These are phyloP conservation scores for Rhinolophus ferrumequinum DNA, from an alignment of 2,113 vertebrate species.

Conservation along the genomic window DNA sequence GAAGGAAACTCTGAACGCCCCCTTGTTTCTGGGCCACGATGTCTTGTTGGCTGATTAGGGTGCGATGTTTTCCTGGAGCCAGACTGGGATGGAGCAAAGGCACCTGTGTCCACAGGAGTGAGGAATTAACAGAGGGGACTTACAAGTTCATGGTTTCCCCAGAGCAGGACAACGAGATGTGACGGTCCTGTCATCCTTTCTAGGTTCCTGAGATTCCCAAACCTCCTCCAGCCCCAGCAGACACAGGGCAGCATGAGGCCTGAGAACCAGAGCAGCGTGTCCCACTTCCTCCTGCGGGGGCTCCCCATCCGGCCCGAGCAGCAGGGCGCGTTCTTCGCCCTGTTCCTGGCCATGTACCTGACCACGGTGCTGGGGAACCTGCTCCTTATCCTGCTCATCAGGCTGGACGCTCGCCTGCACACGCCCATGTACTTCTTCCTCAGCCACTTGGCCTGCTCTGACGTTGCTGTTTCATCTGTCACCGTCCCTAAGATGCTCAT, in stretches of 20 bases:
- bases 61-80: background rate
- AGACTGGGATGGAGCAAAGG: background rate
- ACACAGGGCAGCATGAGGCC: no score
- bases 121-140: background rate
- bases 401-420: constrained; percentile 43
- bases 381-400: constrained; percentile 57
- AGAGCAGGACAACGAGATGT: background rate
- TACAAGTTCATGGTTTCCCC: background rate
- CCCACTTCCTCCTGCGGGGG: constrained; percentile 56
- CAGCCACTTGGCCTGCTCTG: constrained; percentile 63
- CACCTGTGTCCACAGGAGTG: accelerated
- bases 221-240: no score
- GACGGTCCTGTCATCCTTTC: background rate
- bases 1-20: background rate
- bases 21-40: background rate
- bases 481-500: constrained; percentile 43
- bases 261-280: background rate
- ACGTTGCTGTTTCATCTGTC: constrained; percentile 47
- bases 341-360: constrained; percentile 62
- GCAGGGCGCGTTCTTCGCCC: background rate
- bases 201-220: no score
- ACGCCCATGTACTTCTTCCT: constrained; percentile 76
- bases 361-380: constrained; percentile 55
- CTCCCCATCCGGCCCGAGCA: background rate
- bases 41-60: background rate